Conservation (phyloP, 1,140 invertebrate species). For the Lysiphlebus fabarum region DNA sequence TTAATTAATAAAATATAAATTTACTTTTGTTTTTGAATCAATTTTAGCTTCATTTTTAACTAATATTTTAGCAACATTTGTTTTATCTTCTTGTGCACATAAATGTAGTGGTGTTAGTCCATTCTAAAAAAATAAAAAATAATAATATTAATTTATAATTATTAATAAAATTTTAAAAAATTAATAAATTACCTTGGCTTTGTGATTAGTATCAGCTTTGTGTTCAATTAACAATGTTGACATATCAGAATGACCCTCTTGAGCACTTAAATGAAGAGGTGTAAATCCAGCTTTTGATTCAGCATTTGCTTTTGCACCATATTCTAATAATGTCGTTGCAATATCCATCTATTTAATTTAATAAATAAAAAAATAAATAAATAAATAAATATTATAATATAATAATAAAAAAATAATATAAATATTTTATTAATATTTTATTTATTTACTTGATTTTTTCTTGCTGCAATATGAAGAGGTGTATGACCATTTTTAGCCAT, state of each 20-base stretch:
- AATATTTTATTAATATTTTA: no score
- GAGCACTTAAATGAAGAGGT: constrained; percentile 89
- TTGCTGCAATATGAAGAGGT: constrained; percentile 95
- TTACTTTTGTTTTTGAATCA: constrained; percentile 75
- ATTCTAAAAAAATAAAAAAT: constrained; percentile 61
- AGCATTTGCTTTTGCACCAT: constrained; percentile 82
- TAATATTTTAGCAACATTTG: constrained; percentile 80
- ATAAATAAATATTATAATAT: no score
- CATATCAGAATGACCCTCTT: constrained; percentile 92
- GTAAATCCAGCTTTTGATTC: constrained; percentile 90
- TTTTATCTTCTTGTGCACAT: constrained; percentile 89
- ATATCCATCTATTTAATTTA: constrained; percentile 65
- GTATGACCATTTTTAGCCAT: constrained; percentile 98
- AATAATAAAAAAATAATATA: no score
- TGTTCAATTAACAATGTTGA: constrained; percentile 85
- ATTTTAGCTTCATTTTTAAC: constrained; percentile 78
- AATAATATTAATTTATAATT: constrained; percentile 11
- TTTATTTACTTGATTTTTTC: constrained; percentile 94
- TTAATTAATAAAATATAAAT: constrained; percentile 2
- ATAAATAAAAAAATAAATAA: no score
- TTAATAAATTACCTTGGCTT: constrained; percentile 67
- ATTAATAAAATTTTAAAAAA: constrained; percentile 2
- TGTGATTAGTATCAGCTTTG: constrained; percentile 80
- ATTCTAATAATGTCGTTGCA: constrained; percentile 89
- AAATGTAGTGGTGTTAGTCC: constrained; percentile 88